Percentiles rank a stretch among this genome's conserved stretches.
Evolutionary conservation across 2,113 vertebrate species (phyloP).

Genomic region (Chloebia gouldiae): DNA sequence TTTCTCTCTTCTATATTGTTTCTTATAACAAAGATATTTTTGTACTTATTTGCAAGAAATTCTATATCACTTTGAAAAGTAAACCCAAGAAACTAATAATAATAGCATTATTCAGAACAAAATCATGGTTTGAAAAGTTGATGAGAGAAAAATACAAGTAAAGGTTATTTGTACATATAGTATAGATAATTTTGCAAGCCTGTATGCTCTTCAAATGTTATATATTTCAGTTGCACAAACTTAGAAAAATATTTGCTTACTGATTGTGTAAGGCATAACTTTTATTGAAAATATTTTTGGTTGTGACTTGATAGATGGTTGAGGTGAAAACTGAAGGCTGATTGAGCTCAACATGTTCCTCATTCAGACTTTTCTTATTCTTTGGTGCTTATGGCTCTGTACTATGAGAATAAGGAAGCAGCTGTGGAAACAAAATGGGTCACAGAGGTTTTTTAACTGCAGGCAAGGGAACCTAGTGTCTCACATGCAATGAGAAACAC

Average conservation of each 20-base stretch:
- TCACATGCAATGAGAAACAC: background rate
- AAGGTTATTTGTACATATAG: background rate
- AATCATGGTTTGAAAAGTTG: background rate
- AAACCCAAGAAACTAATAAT: background rate
- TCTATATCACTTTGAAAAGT: background rate
- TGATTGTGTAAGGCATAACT: background rate
- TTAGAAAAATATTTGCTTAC: background rate
- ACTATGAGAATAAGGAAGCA: background rate
- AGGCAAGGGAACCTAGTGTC: background rate
- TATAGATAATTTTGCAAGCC: background rate
- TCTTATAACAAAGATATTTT: constrained; percentile 24
- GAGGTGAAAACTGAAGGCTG: background rate
- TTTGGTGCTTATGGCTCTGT: background rate
- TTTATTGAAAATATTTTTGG: background rate
- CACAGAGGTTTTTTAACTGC: background rate
- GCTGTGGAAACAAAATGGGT: background rate
- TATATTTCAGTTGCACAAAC: background rate
- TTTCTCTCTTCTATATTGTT: background rate
- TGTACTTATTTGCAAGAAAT: background rate
- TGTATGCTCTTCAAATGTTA: background rate
- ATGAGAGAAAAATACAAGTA: background rate
- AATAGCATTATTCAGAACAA: background rate
- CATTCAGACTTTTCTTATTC: background rate
- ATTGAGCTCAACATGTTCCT: background rate
- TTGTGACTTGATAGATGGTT: background rate